Evolutionary conservation across 2,797 vertebrate species (phyloP).

Genomic region (Sebastes oblongus): DNA sequence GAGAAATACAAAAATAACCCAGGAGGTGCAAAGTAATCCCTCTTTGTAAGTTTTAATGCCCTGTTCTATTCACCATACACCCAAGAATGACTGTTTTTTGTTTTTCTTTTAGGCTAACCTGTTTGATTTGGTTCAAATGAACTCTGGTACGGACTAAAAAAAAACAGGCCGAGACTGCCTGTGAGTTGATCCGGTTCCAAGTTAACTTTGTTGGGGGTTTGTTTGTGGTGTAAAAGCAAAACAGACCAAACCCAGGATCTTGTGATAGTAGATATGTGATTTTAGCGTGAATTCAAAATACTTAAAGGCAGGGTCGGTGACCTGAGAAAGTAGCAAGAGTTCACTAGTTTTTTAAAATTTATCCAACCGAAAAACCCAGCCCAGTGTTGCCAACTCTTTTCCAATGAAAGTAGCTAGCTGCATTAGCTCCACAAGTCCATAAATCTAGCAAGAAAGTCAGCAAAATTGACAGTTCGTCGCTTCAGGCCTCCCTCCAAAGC

Average conservation of each 20-base stretch:
- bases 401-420: no score
- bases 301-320: background rate
- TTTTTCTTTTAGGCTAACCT: background rate
- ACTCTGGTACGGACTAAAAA: background rate
- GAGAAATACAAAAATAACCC: conserved; percentile 30
- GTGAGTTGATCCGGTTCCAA: background rate
- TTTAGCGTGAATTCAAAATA: background rate
- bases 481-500: no score
- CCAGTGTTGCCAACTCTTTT: no score
- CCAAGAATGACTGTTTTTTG: background rate
- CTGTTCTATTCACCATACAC: background rate
- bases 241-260: background rate
- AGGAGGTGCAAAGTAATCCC: background rate
- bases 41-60: conserved; percentile 18
- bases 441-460: no score
- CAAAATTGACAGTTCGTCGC: no score
- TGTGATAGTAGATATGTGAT: background rate
- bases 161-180: background rate
- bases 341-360: no score
- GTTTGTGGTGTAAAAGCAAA: no score
- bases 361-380: no score
- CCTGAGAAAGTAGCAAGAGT: no score
- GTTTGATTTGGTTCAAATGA: background rate
- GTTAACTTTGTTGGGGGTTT: background rate
- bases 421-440: no score